Evolutionary conservation across 2,113 vertebrate genomes (phyloP).

Genomic region (Cacatua alba): DNA sequence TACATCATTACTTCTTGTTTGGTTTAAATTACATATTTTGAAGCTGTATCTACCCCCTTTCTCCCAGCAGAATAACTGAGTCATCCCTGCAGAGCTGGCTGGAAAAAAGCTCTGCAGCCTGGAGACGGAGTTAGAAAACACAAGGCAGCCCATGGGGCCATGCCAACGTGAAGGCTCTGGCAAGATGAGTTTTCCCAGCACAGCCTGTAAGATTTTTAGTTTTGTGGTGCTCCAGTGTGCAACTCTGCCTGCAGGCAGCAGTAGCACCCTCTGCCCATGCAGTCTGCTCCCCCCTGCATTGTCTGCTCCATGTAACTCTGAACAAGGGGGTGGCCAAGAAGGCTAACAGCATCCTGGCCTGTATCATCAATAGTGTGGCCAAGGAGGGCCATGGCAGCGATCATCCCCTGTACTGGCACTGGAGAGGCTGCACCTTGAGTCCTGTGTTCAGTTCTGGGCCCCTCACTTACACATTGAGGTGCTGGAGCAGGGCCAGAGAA

Average conservation of each 20-base stretch:
- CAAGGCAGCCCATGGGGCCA: rapidly evolving
- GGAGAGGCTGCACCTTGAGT: neutral
- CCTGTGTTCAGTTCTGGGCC: neutral
- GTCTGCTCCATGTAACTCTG: rapidly evolving
- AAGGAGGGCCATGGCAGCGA: neutral
- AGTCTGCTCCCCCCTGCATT: too few species aligned
- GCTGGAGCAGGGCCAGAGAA: neutral
- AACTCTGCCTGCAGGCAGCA: neutral
- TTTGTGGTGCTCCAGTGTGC: neutral
- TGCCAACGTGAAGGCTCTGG: neutral
- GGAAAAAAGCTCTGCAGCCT: neutral
- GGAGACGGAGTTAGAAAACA: neutral
- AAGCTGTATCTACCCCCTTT: neutral
- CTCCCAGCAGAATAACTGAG: neutral
- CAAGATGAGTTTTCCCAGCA: neutral
- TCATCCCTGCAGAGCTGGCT: neutral
- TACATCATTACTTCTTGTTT: neutral
- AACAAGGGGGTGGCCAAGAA: neutral
- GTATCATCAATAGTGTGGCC: too few species aligned
- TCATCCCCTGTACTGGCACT: neutral
- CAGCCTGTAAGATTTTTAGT: neutral
- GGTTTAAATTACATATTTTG: neutral
- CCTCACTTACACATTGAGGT: neutral
- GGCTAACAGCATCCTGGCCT: neutral
- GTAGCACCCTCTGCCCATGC: neutral